Base-by-base conservation (phyloP, 2,888 invertebrate genomes). In the Nebria salina region DNA sequence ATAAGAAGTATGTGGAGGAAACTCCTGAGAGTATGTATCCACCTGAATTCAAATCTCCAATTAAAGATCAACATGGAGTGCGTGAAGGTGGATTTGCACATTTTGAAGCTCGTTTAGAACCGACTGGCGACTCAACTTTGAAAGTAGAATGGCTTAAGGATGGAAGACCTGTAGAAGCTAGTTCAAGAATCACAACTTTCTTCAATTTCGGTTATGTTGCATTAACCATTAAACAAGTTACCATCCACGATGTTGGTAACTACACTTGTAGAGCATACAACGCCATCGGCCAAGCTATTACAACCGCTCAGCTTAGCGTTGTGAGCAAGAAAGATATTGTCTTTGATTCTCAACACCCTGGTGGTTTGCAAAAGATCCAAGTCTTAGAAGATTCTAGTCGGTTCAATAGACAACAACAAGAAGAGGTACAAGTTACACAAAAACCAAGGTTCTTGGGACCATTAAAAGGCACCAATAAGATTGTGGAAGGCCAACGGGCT, bases 201-300 rank as follows among this genome's bases (percentile, higher is more conserved):
- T 97, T 96, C 89, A 97, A 97, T 88, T 97, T 97, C 88, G 97
- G 97, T 83, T 97, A 97, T 87, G 98, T 98, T 77, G 97, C 98
- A 8, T 90, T 99, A 82, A 97, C 97, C 15, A 96, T 99, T 84
- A 96, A 96, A 88, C 95, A 95, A 84, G 95, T 98, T 11, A 96
- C 96, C 13, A 91, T 95, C 75, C 95, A 96, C 86, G 98, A 99
- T 89, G 95, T 95, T 82, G 98, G 98, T 75, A 92, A 93, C 83
- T 98, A 97, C 88, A 95, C 95, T 13, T 97, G 97, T 89, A 92
- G 95, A 83, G 98, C 97, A 1, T 95, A 93, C 85, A 98, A 98
- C 87, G 92, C 94, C 83, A 90, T 95, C 83, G 98, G 98, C 2
- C 95, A 97, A 90, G 97, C 96, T 64, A 92, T 92, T 15, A 96